Evolutionary conservation across 2,797 vertebrate genomes (phyloP), one percentile per base, ranked within the genome.

Genomic region (Chelmon rostratus): DNA sequence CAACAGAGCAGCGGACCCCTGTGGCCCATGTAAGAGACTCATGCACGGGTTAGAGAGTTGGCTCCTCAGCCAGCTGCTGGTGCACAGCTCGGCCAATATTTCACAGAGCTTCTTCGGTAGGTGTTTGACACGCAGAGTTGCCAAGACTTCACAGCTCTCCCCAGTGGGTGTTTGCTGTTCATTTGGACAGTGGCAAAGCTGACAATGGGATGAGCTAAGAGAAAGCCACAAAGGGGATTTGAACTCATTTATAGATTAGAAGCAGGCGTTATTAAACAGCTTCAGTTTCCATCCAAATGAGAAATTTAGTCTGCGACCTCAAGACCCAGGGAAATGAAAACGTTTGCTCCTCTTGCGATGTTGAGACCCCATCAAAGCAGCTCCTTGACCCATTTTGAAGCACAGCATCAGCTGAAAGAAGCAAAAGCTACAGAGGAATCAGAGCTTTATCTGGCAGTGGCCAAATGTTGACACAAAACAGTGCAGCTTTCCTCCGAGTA

Each of bases 231-330:
- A 31, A 61, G 47, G 69, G 76, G 79, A 74, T 83, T 77, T 88
- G 72, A 86, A 83, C 89, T 85, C 56, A 35, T 68, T 81, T 84
- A 61, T 50, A 72, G 88, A 89, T 75, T 73, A 81, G 58, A 83
- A 62, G 64, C 59, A 58, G 62, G 47, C 82, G 65, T 85, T 82
- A 86, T 81, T 85, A 73, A 74, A 80, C 59, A 25, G 35, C 61
- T 76, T 65, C 59, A 71, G 68, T 72, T 78, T 10, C 58, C 67
- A 81, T 82, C 79, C 75, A 83, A 85, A 89, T 85, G 68, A 74
- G 52, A 80, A 84, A 74, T 47, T 73, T 73, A 42, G 46, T 42
- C 2, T 25, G 62, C 6, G 52, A 86, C 86, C 83, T 76, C 19
- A 0, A 46, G 59, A 85, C 68, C 71, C 13, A 12, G 54, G 0